Base-by-base conservation (phyloP, 1,140 invertebrate species). In the Drosophila nigrodunni region DNA sequence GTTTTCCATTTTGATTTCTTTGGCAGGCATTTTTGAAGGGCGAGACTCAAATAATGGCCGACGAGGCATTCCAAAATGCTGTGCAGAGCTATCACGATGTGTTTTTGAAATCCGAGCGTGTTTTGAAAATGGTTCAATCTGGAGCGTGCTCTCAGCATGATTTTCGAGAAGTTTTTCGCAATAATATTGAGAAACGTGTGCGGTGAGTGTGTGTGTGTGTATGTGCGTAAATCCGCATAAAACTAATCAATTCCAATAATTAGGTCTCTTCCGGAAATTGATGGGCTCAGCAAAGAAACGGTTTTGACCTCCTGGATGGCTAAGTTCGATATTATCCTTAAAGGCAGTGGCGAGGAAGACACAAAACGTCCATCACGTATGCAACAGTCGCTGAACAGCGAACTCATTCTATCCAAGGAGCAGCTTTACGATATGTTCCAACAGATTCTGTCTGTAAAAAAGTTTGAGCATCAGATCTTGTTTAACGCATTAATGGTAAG, bases 351-450 rank as follows among this genome's bases (percentile, higher is more conserved):
- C 92, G 97, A 98, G 82, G 97, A 98, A 77, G 97, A 98, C 82
- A 95, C 95, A 43, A 97, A 97, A 92, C 94, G 97, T 92, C 96
- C 97, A 41, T 96, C 96, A 43, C 94, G 96, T 79, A 96, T 97
- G 94, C 96, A 97, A 92, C 96, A 97, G 93, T 97, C 96, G 59
- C 94, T 98, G 47, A 97, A 98, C 92, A 97, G 97, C 41, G 98
- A 99, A 92, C 94, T 97, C 76, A 98, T 98, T 89, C 94, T 98
- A 67, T 97, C 97, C 64, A 99, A 99, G 93, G 98, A 99, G 92
- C 98, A 99, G 93, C 95, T 99, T 0, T 99, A 99, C 93, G 99
- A 99, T 93, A 99, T 99, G 97, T 99, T 99, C 94, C 99, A 99
- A 93, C 98, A 99, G 93, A 99, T 99, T 79, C 94, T 99, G 68